Evolutionary conservation across 2,113 vertebrate species (phyloP).

Genomic region (Notiomystis cincta): DNA sequence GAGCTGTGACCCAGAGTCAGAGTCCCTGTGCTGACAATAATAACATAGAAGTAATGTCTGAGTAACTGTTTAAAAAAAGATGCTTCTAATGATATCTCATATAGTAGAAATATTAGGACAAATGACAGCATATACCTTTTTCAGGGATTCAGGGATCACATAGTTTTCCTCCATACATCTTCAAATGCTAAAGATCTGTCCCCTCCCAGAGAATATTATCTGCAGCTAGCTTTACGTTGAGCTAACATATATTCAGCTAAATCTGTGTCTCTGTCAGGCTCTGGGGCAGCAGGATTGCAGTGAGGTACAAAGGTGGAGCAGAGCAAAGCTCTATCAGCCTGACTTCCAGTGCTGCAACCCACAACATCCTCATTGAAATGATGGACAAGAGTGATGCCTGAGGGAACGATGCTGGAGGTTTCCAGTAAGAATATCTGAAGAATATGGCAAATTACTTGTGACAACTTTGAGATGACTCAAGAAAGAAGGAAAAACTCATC

Average conservation of each 20-base stretch:
- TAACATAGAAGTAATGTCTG: neutral
- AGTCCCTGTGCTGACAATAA: neutral
- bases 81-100: neutral
- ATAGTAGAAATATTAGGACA: neutral
- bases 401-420: neutral
- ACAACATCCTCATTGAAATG: neutral
- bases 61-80: neutral
- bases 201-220: neutral
- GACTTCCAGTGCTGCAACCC: neutral
- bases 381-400: neutral
- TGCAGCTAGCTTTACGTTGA: neutral
- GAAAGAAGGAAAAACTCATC: neutral
- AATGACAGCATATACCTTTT: neutral
- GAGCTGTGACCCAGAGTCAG: neutral
- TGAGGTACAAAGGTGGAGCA: neutral
- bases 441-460: neutral
- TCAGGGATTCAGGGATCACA: neutral
- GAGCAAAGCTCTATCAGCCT: neutral
- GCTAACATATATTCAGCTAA: neutral
- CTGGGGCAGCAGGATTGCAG: neutral
- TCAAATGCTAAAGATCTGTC: neutral
- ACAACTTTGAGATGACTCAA: neutral
- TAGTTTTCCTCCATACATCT: neutral
- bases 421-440: neutral
- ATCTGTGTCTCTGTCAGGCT: neutral